Base-by-base conservation (phyloP, 2,797 vertebrate species). In the Micropoecilia bifurca region DNA sequence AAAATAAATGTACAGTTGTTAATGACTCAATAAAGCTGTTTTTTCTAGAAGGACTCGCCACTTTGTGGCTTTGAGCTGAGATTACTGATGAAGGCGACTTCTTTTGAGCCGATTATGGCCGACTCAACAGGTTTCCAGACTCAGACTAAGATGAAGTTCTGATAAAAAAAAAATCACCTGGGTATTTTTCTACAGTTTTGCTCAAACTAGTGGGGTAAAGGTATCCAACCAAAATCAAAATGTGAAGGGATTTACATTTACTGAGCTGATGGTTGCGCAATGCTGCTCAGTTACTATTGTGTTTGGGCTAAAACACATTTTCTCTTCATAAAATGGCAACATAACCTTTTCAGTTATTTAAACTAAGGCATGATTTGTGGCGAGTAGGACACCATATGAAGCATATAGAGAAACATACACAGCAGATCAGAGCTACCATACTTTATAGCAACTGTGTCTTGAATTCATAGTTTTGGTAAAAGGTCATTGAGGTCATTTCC, bases 1-100 rank as follows among this genome's bases (percentile, higher is more conserved):
- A 95, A 94, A 91, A 93, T 85, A 94, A 88, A 91, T 96, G 96
- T 96, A 96, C 95, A 96, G 95, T 95, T 97, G 95, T 96, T 95
- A 91, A 96, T 96, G 95, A 95, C 95, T 95, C 92, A 96, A 96
- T 96, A 96, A 96, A 96, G 89, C 84, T 55, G 85, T 93, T 95
- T 96, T 96, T 95, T 96, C 89, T 94, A 94, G 86, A 95, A 90
- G 74, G 82, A 73, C 61, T 75, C 57, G 41, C 69, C 86, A 88
- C 78, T 76, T 90, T 79, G 69, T 86, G 73, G 81, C 72, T 72
- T 81, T 78, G 18, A 77, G 73, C 48, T 28, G 69, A 4, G 50
- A 36, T 80, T 66, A 9, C 20, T 50, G 59, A 50, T 16, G 14
- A 33, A 33, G 22, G 16, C 10, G 5, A 61, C 28, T 3, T 36